These are phyloP conservation scores for Hymenochirus boettgeri DNA, from an alignment of 2,113 vertebrate species.

Conservation along the genomic window DNA sequence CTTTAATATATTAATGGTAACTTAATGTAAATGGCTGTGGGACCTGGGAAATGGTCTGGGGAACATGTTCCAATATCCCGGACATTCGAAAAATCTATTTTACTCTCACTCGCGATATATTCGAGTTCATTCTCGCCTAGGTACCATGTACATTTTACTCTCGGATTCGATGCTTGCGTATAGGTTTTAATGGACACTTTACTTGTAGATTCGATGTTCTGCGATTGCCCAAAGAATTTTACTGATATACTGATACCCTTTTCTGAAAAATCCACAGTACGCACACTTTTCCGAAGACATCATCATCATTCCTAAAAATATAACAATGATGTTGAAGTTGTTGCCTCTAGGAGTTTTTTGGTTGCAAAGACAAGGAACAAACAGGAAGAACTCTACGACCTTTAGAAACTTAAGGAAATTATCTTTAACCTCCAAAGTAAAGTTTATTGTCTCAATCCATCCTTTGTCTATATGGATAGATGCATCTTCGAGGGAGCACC, in stretches of 20 bases:
- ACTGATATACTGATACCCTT: constrained; percentile 84
- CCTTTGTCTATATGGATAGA: constrained; percentile 96
- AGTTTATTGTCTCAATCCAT: constrained; percentile 96
- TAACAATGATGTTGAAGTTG: constrained; percentile 84
- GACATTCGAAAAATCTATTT: too few relatives aligned
- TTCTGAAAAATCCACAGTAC: constrained; percentile 84
- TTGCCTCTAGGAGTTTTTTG: constrained; percentile 94
- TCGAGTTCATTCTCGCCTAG: too few relatives aligned
- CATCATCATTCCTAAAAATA: constrained; percentile 91
- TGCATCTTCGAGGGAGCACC: constrained; percentile 94
- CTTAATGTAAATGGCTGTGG: too few relatives aligned
- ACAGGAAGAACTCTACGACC: constrained; percentile 93
- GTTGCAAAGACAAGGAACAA: constrained; percentile 97
- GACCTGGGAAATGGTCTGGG: too few relatives aligned
- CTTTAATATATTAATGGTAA: too few relatives aligned
- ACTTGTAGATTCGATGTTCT: too few relatives aligned
- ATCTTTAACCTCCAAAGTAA: constrained; percentile 93
- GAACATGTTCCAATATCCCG: too few relatives aligned
- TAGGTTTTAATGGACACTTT: too few relatives aligned
- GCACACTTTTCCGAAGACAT: constrained; percentile 95
- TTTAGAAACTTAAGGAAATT: constrained; percentile 94
- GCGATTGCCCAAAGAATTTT: constrained; percentile 88
- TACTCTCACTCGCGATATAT: too few relatives aligned
- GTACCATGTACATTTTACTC: too few relatives aligned
- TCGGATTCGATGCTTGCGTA: too few relatives aligned